Evolutionary conservation across 1,140 invertebrate species (phyloP).

Genomic region (Drosophila ohnishii): DNA sequence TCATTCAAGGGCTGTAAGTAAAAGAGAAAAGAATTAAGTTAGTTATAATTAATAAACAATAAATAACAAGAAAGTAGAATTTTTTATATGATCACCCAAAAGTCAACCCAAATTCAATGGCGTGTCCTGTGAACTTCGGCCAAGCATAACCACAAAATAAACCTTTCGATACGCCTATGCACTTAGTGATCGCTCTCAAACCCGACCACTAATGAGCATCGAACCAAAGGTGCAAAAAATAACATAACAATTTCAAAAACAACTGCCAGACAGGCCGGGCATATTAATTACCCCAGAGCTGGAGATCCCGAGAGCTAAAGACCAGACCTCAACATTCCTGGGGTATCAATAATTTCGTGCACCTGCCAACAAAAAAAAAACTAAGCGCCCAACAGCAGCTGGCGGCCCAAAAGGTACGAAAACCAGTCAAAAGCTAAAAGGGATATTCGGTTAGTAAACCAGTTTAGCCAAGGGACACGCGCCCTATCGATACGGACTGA

Average conservation of each 20-base stretch:
- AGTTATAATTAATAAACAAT: not conserved
- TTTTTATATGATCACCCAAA: not conserved
- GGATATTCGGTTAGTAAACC: slow-evolving; percentile 48
- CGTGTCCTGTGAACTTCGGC: slow-evolving; percentile 3
- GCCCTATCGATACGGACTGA: slow-evolving; percentile 41
- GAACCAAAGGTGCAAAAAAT: slow-evolving; percentile 72
- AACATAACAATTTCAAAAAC: slow-evolving; percentile 51
- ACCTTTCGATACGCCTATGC: slow-evolving; percentile 52
- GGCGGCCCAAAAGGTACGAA: slow-evolving; percentile 28
- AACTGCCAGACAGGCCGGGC: slow-evolving; percentile 22
- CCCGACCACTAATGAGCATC: slow-evolving; percentile 70
- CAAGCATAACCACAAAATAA: slow-evolving; percentile 51
- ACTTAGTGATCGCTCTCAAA: slow-evolving; percentile 38
- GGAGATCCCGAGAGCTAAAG: slow-evolving; percentile 8
- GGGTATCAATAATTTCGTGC: slow-evolving; percentile 75
- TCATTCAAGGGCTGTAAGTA: slow-evolving; percentile 73
- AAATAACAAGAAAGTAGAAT: not conserved
- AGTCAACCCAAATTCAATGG: slow-evolving; percentile 2
- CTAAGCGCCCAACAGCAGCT: slow-evolving; percentile 52
- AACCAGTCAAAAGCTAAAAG: slow-evolving; percentile 46
- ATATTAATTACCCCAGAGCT: slow-evolving; percentile 66
- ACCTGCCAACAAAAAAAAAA: slow-evolving; percentile 66
- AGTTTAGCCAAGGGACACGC: slow-evolving; percentile 66
- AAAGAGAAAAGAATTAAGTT: not conserved
- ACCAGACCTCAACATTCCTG: slow-evolving; percentile 43